These are phyloP conservation scores for Dysmachus trigonus DNA, from an alignment of 2,888 invertebrate genomes.

Conservation along the genomic window DNA sequence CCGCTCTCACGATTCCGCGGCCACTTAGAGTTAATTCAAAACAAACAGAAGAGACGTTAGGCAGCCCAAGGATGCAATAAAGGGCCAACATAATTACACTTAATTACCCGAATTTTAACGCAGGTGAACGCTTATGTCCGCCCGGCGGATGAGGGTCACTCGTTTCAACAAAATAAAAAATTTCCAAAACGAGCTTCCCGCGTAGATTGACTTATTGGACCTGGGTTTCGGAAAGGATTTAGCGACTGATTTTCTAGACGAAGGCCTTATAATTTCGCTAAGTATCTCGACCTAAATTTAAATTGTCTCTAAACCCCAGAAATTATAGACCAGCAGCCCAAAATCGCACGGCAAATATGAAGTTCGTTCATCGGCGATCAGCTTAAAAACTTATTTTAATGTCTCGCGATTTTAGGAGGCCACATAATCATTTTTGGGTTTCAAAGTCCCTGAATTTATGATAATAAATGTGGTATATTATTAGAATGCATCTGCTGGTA, in stretches of 20 bases:
- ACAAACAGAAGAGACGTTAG: slow-evolving; percentile 12
- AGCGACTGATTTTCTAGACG: neutral
- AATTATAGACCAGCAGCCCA: neutral
- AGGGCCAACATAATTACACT: neutral
- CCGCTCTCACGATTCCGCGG: neutral
- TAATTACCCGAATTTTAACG: slow-evolving; percentile 19
- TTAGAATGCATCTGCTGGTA: neutral
- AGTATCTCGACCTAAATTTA: neutral
- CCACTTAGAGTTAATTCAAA: slow-evolving; percentile 29
- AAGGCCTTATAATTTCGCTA: neutral
- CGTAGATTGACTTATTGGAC: neutral
- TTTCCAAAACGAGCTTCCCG: neutral
- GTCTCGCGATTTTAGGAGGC: neutral
- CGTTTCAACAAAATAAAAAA: neutral
- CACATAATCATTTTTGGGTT: neutral
- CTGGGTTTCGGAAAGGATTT: neutral
- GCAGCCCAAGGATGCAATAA: neutral
- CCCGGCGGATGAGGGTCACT: neutral
- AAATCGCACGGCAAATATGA: neutral
- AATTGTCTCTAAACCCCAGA: neutral
- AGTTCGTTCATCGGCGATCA: neutral
- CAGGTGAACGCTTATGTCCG: neutral
- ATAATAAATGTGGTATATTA: neutral
- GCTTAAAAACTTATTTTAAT: neutral
- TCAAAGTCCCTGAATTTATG: neutral